Evolutionary conservation across 2,888 invertebrate species (phyloP).

Genomic region (Xanthorhoe designata): DNA sequence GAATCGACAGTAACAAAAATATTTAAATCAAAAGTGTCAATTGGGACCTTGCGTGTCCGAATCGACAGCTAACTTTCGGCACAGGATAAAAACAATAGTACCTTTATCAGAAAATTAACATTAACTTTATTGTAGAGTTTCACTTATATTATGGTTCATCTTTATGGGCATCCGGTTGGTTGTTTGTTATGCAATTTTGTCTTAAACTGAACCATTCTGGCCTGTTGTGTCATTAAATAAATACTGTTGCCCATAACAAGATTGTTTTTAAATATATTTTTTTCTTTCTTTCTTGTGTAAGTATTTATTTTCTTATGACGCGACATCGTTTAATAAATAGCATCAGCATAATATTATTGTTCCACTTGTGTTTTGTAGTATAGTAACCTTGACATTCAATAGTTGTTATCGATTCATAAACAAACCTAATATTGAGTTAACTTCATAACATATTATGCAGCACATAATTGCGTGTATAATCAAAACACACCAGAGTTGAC

Average conservation of each 20-base stretch:
- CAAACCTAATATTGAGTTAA: conserved; percentile 27
- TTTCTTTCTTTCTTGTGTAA: conserved; percentile 2
- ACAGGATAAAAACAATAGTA: no score
- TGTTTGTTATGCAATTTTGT: conserved; percentile 19
- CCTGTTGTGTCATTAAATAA: conserved; percentile 8
- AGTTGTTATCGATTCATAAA: conserved; percentile 33
- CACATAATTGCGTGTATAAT: conserved; percentile 3
- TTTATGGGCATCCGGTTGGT: conserved; percentile 15
- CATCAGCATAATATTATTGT: conserved; percentile 26
- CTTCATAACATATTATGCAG: conserved; percentile 23
- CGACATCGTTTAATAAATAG: neutral
- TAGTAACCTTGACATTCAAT: conserved; percentile 45
- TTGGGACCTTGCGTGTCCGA: no score
- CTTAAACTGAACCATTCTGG: no score
- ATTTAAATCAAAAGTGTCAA: no score
- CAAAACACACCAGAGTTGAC: no score
- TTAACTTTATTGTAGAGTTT: no score
- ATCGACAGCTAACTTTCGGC: no score
- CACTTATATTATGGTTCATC: conserved; percentile 2
- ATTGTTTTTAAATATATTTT: neutral
- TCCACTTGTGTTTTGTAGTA: conserved; percentile 34
- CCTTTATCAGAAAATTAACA: no score
- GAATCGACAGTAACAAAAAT: no score
- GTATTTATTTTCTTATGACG: conserved; percentile 5
- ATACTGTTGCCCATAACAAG: neutral